phyloP scores from a whole-genome alignment of 2,113 vertebrate species.

The Rhinopithecus roxellana region DNA sequence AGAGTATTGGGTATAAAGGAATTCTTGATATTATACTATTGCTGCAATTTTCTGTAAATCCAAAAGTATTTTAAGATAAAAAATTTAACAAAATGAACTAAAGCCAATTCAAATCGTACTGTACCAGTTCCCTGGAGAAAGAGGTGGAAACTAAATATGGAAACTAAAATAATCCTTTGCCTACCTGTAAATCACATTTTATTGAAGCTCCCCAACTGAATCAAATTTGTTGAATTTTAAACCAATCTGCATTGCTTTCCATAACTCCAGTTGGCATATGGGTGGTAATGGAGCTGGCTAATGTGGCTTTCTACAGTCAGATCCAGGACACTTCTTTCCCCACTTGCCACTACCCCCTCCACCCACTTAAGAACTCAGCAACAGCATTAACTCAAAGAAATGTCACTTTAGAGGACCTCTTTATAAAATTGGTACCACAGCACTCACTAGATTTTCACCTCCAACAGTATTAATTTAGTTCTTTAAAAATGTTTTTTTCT shows the following conservation, averaged over 20 bases:
- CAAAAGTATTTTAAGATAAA: conserved; percentile 15
- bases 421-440: background rate
- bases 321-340: background rate
- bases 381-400: background rate
- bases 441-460: background rate
- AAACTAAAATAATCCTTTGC: background rate
- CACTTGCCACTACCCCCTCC: background rate
- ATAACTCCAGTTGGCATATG: background rate
- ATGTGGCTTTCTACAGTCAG: background rate
- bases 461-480: background rate
- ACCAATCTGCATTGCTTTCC: background rate
- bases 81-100: conserved; percentile 7
- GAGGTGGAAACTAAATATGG: background rate
- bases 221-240: conserved; percentile 37
- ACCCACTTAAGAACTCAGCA: background rate
- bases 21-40: background rate
- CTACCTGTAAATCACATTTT: background rate
- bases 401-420: background rate
- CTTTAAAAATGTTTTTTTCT: background rate
- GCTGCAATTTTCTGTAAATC: background rate
- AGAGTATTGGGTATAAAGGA: background rate
- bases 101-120: background rate
- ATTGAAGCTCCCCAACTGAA: background rate
- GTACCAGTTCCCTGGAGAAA: background rate
- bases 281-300: background rate